phyloP scores from a whole-genome alignment of 2,888 invertebrate genomes.

The Capitulum mitella region DNA sequence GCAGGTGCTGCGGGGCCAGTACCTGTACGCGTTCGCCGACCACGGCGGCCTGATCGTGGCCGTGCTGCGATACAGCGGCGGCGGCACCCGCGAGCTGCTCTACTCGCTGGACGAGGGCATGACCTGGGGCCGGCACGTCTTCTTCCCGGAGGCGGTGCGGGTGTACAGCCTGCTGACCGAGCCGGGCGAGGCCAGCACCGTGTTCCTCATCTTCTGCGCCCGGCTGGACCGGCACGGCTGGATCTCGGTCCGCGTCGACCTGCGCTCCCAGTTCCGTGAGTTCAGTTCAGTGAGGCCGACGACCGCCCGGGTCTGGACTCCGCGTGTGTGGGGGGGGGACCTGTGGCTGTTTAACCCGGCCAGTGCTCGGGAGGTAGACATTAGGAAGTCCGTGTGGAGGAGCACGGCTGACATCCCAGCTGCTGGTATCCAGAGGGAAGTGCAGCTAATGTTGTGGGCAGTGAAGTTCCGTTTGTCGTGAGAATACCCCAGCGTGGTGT shows the following conservation, averaged over 20 bases:
- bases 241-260: slow-evolving; percentile 70
- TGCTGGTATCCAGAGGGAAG: too few species aligned
- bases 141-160: slow-evolving; percentile 57
- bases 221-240: slow-evolving; percentile 54
- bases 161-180: slow-evolving; percentile 90
- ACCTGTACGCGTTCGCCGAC: slow-evolving; percentile 82
- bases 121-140: slow-evolving; percentile 63
- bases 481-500: too few species aligned
- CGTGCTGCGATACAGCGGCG: slow-evolving; percentile 64
- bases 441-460: too few species aligned
- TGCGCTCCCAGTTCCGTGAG: slow-evolving; percentile 51
- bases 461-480: too few species aligned
- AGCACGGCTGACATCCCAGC: too few species aligned
- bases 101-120: slow-evolving; percentile 83
- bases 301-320: too few species aligned
- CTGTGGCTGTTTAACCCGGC: too few species aligned
- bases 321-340: too few species aligned
- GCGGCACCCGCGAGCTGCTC: slow-evolving; percentile 67
- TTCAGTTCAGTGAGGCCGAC: too few species aligned
- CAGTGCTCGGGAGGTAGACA: too few species aligned
- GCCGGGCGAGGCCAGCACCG: slow-evolving; percentile 85
- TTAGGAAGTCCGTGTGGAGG: too few species aligned
- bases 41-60: slow-evolving; percentile 83
- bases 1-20: slow-evolving; percentile 62
- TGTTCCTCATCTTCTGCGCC: slow-evolving; percentile 86